Evolutionary conservation across 2,797 vertebrate genomes (phyloP).

Genomic region (Lophura swinhoii): DNA sequence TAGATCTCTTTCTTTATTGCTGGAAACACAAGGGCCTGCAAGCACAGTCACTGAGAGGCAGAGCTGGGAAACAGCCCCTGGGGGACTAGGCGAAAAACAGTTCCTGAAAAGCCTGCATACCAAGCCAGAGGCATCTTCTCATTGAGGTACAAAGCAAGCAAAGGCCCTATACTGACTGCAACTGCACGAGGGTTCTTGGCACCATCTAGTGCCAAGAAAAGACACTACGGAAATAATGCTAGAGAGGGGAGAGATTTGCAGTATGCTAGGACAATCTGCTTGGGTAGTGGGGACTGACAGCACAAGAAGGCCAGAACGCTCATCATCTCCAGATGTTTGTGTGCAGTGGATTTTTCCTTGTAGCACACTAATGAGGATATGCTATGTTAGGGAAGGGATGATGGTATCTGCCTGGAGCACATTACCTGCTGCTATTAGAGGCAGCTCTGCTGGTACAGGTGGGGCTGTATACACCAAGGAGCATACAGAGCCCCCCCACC

Average conservation of each 20-base stretch:
- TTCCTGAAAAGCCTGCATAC: conserved; percentile 60
- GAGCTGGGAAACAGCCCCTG: conserved; percentile 61
- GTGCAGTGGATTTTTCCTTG: neutral
- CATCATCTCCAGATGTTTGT: neutral
- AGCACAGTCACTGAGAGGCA: conserved; percentile 23
- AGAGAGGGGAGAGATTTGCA: neutral
- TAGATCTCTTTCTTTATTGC: conserved; percentile 55
- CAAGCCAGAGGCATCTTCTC: conserved; percentile 59
- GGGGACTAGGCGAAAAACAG: conserved; percentile 9
- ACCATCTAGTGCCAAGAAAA: conserved; percentile 77
- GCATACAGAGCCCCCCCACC: neutral
- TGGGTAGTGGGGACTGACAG: neutral
- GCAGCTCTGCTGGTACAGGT: neutral
- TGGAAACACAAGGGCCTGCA: neutral
- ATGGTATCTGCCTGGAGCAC: neutral
- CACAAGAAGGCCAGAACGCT: neutral
- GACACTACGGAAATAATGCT: conserved; percentile 6
- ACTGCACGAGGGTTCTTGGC: conserved; percentile 68
- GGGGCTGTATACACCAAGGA: rapidly evolving
- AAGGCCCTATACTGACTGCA: neutral
- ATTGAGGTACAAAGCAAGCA: conserved; percentile 43
- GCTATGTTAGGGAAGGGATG: neutral
- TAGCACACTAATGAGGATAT: neutral
- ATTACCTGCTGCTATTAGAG: neutral
- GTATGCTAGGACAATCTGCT: neutral